Conservation (phyloP, 2,888 invertebrate genomes). For the Xestoiulus laeticollis region DNA sequence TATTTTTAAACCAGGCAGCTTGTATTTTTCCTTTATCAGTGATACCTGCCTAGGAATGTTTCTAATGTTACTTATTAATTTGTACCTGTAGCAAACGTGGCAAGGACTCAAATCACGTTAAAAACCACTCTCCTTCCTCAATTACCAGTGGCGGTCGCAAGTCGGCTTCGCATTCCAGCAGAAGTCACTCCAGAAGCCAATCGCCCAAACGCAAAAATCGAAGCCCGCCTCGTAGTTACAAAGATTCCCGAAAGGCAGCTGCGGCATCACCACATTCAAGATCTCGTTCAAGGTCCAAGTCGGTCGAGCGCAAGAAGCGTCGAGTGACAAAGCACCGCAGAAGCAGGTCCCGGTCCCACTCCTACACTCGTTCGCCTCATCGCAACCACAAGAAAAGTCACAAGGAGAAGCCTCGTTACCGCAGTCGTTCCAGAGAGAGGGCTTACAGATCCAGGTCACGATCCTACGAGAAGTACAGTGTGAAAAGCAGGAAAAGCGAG, state of each 20-base stretch:
- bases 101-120: conserved; percentile 49
- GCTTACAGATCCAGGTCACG: conserved; percentile 51
- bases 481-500: conserved; percentile 47
- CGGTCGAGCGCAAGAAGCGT: conserved; percentile 51
- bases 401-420: conserved; percentile 45
- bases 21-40: no score
- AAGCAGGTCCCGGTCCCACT: conserved; percentile 50
- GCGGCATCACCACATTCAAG: conserved; percentile 27
- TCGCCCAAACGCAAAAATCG: conserved; percentile 46
- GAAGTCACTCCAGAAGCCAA: conserved; percentile 53
- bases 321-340: conserved; percentile 53
- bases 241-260: conserved; percentile 54
- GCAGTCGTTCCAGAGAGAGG: conserved; percentile 55
- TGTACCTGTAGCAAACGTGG: conserved; percentile 50
- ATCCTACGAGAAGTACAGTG: conserved; percentile 51
- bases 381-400: conserved; percentile 54
- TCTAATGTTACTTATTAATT: background rate
- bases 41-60: background rate
- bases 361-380: conserved; percentile 53
- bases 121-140: conserved; percentile 51
- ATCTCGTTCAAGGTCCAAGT: conserved; percentile 60
- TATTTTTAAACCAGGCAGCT: no score
- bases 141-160: conserved; percentile 51
- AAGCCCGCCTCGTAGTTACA: conserved; percentile 56
- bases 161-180: conserved; percentile 53